Evolutionary conservation across 2,113 vertebrate genomes (phyloP), one percentile per base, ranked within the genome.

Genomic region (Microcebus griseorufus): DNA sequence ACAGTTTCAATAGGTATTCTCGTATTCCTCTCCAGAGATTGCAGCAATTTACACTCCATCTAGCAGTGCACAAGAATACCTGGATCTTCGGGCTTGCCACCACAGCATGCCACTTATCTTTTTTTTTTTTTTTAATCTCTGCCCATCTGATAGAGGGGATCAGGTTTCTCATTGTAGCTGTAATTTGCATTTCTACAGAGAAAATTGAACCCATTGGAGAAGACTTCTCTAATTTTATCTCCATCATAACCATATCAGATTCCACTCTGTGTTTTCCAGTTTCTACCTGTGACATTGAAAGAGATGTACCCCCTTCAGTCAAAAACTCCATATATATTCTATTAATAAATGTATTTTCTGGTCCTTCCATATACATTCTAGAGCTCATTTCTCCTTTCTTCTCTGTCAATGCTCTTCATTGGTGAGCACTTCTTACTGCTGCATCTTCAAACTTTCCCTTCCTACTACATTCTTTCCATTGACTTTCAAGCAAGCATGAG

Each of bases 141-240:
- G 73, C 17, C 37, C 22, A 11, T 86, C 22, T 83, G 34, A 82
- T 48, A 86, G 69, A 78, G 83, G 64, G 58, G 42, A 58, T 39
- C 39, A 42, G 4, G 7, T 62, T 93, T 86, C 79, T 97, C 58
- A 70, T 75, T 93, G 55, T 69, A 62, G 18, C 42, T 82, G 13
- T 70, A 80, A 92, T 92, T 53, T 96, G 58, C 58, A 53, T 84
- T 92, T 96, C 73, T 58, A 81, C 4, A 89, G 90, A 87, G 62
- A 92, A 48, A 90, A 93, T 2, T 65, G 37, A 96, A 96, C n/a
- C 20, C 67, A 34, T 48, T 45, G 37, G 65, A 91, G 11, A 80
- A 76, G 69, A 84, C 10, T 60, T 86, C 62, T 51, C 78, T 80
- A 27, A 60, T 88, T 94, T 87, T 81, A n/a, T 91, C 22, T 86